Conservation (phyloP, 2,888 invertebrate species). For the Philhelius pedissequus region DNA sequence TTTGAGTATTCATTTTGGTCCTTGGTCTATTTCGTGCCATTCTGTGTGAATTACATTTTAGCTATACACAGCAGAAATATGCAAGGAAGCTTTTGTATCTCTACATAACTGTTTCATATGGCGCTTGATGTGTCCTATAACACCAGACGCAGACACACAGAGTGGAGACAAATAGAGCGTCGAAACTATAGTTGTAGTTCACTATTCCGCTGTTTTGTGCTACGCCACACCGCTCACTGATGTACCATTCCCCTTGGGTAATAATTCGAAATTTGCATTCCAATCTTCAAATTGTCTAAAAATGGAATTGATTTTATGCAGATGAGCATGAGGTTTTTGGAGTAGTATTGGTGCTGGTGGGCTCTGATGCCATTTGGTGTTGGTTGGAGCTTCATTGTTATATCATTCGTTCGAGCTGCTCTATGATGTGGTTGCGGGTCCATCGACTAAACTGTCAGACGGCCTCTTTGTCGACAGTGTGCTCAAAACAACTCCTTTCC, state of each 20-base stretch:
- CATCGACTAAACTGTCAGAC: constrained; percentile 49
- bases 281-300: constrained; percentile 79
- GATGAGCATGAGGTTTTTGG: constrained; percentile 76
- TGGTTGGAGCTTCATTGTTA: constrained; percentile 44
- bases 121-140: background rate
- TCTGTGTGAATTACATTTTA: constrained; percentile 40
- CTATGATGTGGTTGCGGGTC: constrained; percentile 34
- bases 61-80: constrained; percentile 2
- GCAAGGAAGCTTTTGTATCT: background rate
- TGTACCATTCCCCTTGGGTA: constrained; percentile 73
- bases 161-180: constrained; percentile 23
- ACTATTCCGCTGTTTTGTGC: background rate
- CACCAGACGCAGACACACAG: constrained; percentile 43
- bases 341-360: background rate
- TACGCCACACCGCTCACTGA: background rate
- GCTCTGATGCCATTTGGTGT: background rate
- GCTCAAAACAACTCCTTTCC: constrained; percentile 36
- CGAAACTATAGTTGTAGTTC: background rate
- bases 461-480: constrained; percentile 47
- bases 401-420: constrained; percentile 1
- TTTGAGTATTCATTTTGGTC: constrained; percentile 35
- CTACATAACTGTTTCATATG: constrained; percentile 36
- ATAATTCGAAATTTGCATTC: constrained; percentile 78
- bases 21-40: constrained; percentile 41
- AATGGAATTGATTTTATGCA: constrained; percentile 79